Evolutionary conservation across 2,888 invertebrate genomes (phyloP).

Genomic region (Chirona hameri): DNA sequence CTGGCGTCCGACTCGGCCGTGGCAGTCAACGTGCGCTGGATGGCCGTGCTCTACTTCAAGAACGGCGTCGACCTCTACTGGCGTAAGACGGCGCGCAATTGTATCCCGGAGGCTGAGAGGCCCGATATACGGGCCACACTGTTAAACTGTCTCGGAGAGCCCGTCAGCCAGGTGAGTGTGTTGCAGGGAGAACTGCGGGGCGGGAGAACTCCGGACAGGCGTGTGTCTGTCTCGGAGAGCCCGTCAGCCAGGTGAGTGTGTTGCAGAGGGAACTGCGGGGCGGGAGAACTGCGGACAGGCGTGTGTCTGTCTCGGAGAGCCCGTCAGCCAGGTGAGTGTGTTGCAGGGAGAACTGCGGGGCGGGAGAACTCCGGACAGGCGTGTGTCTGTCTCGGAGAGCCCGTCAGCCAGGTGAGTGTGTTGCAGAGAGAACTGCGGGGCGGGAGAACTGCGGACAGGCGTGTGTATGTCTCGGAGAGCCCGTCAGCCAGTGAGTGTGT

Average conservation of each 20-base stretch:
- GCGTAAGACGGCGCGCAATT: slow-evolving; percentile 39
- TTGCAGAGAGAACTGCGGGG: too few relatives aligned
- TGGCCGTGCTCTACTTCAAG: slow-evolving; percentile 88
- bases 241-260: too few relatives aligned
- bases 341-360: too few relatives aligned
- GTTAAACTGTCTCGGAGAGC: not conserved
- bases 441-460: too few relatives aligned
- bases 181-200: too few relatives aligned
- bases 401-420: too few relatives aligned
- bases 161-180: not conserved
- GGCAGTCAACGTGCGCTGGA: slow-evolving; percentile 59
- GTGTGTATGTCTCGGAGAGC: not conserved
- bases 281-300: too few relatives aligned
- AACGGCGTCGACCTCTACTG: slow-evolving; percentile 83
- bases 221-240: too few relatives aligned
- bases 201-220: too few relatives aligned
- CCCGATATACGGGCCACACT: slow-evolving; percentile 26
- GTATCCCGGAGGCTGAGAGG: slow-evolving; percentile 39
- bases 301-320: not conserved
- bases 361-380: too few relatives aligned
- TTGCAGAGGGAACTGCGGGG: too few relatives aligned
- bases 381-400: too few relatives aligned
- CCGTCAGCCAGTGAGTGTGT: not conserved
- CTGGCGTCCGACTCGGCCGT: slow-evolving; percentile 27
- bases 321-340: not conserved